Base-by-base conservation (phyloP, 2,888 invertebrate species). In the Atrina japonica region DNA sequence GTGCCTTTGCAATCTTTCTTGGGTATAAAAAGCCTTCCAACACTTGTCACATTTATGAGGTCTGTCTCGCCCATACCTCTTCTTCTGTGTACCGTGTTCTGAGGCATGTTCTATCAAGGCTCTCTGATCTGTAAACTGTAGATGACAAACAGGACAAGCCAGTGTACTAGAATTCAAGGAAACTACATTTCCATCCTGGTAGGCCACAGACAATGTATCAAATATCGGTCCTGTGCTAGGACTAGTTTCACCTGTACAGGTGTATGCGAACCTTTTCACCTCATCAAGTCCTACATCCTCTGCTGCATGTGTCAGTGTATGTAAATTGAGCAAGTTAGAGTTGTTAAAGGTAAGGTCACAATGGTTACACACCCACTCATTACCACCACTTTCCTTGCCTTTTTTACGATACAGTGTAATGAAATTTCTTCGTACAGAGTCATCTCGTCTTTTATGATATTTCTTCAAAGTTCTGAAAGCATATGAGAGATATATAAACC, bases 21-120 rank as follows among this genome's bases (percentile, higher is more conserved):
- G 92, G 6, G 93, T 92, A 1, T 93, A 92, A 88, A 94, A 94
- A 35, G 93, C 91, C 88, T 94, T 94, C 83, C 93, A 93, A 85
- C 94, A 95, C 81, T 93, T 90, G 1, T 92, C 91, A 88, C 94
- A 95, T 84, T 94, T 94, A 83, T 92, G 92, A 3, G 92, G 91
- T 69, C 92, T 92, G 7, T 89, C 82, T 11, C 82, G 58, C 40
- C 74, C 30, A n/a, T 66, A 49, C 7, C 66, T 67, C 2, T 66
- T 58, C 50, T 81, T 81, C 30, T 77, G 58, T 47, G 77, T 76
- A 7, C 83, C 85, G 65, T 86, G 83, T 52, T 81, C 82, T 23
- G 91, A 88, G 3, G 92, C 92, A 76, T 93, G 93, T 50, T 89
- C 88, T 11, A 92, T 89, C 47, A 93, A 85, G 29, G 92, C 91